Base-by-base conservation (phyloP, 2,113 vertebrate genomes). In the Tapirus terrestris region DNA sequence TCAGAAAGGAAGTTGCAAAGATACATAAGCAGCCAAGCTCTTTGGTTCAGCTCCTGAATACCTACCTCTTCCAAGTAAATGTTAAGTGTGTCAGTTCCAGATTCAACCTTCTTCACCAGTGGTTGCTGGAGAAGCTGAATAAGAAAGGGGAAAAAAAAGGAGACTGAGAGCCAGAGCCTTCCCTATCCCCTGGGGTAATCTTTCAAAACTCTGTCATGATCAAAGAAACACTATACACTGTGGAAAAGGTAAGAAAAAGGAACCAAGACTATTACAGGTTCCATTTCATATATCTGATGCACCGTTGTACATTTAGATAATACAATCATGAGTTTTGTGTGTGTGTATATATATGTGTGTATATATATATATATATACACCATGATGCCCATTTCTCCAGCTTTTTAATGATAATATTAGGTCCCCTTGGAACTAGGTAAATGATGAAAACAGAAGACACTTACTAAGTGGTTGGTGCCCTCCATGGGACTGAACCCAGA, bases 1-100 rank as follows among this genome's bases (percentile, higher is more conserved):
- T 58, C 17, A 31, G 39, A 53, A 84, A 72, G 29, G 51, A 73
- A 90, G 25, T 36, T n/a, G 5, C 29, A 61, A 31, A 80, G 53
- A 68, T 25, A 18, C 1, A 16, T 3, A 16, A 77, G 48, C 8
- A 72, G 12, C 23, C 45, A 25, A 6, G 39, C 12, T 61, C 87
- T 77, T n/a, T 8, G 63, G 63, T 65, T 33, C 12, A 4, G 68
- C 77, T 87, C 61, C 10, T 27, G 21, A 82, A 65, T 23, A 84
- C 98, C 87, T 96, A 99, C 99, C 98, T 98, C 97, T 43, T 98
- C 98, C 97, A 99, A 96, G 75, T 99, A 99, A 97, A 99, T 97
- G 95, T 97, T 98, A 76, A 98, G 73, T 45, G 85, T 89, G 45
- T 98, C 97, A 33, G 56, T 16, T 95, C 97, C 96, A 86, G 91